Evolutionary conservation across 2,888 invertebrate species (phyloP).

Genomic region (Polydrusus cervinus): DNA sequence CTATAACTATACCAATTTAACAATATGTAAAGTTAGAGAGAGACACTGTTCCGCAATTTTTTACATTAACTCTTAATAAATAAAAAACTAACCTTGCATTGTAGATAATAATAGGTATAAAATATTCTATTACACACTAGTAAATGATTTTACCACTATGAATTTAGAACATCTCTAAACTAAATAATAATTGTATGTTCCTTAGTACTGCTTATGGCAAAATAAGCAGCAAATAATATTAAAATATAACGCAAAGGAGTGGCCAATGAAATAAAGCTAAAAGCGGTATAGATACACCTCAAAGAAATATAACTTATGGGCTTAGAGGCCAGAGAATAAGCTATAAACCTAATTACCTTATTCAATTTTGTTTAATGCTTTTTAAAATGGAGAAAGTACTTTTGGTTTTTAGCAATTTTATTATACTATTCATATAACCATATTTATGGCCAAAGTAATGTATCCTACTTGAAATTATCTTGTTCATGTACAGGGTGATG

Average conservation of each 20-base stretch:
- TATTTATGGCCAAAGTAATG: neutral
- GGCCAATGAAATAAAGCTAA: slow-evolving; percentile 6
- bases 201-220: slow-evolving; percentile 9
- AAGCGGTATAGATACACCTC: slow-evolving; percentile 8
- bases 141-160: too few relatives aligned
- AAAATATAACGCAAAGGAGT: neutral
- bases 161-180: neutral
- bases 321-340: slow-evolving; percentile 8
- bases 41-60: too few relatives aligned
- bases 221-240: slow-evolving; percentile 5
- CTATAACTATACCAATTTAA: too few relatives aligned
- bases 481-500: neutral
- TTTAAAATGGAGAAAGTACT: slow-evolving; percentile 22
- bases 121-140: too few relatives aligned
- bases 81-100: too few relatives aligned
- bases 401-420: slow-evolving; percentile 10
- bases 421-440: slow-evolving; percentile 1
- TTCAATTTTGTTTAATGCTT: slow-evolving; percentile 5
- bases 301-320: slow-evolving; percentile 7
- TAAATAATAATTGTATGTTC: neutral
- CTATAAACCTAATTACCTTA: slow-evolving; percentile 33
- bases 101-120: too few relatives aligned
- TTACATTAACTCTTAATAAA: too few relatives aligned
- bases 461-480: neutral
- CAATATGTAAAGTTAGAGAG: too few relatives aligned